These are phyloP conservation scores for Gavia stellata DNA, from an alignment of 2,113 vertebrate genomes.

Conservation along the genomic window DNA sequence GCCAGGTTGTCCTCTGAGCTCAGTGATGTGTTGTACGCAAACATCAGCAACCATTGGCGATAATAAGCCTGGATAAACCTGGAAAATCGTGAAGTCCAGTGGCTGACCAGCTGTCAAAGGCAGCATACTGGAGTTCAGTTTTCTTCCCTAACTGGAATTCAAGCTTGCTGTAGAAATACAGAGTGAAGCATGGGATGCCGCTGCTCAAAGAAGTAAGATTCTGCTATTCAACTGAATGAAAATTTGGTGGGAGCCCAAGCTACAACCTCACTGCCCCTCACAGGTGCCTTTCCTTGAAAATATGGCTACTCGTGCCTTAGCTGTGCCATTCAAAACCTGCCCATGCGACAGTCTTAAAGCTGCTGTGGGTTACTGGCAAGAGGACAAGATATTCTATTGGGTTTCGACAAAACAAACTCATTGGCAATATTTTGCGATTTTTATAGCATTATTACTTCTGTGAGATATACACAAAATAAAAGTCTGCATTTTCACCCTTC, in stretches of 20 bases:
- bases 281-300: neutral
- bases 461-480: neutral
- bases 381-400: neutral
- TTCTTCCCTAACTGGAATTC: neutral
- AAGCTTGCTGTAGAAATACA: neutral
- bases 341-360: neutral
- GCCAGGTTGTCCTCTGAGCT: neutral
- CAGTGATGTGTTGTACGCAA: neutral
- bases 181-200: neutral
- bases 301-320: neutral
- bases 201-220: neutral
- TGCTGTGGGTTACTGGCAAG: neutral
- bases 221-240: neutral
- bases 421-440: neutral
- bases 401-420: neutral
- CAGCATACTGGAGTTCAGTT: neutral
- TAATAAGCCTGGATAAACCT: neutral
- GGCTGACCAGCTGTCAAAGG: neutral
- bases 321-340: neutral
- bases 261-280: neutral
- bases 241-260: neutral
- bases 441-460: neutral
- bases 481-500: neutral
- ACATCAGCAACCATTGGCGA: fast-evolving
- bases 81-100: neutral